Percentiles rank a stretch among this genome's conserved stretches.
phyloP scores from a whole-genome alignment of 2,888 invertebrate species.

The Melinopterus prodromus region DNA sequence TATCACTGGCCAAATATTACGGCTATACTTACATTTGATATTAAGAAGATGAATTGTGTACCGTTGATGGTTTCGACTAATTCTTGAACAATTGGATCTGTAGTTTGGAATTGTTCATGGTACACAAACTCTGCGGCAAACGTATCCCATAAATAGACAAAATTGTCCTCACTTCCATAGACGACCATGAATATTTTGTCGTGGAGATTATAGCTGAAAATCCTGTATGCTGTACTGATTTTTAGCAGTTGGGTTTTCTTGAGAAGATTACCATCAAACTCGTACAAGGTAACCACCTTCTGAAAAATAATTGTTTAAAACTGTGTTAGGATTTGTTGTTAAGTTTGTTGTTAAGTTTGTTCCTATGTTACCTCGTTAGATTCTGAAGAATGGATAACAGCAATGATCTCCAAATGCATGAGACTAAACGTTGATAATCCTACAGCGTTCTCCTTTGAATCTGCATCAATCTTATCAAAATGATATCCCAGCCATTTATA shows the following conservation, averaged over 20 bases:
- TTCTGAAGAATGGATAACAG: conserved; percentile 44
- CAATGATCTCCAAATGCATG: conserved; percentile 48
- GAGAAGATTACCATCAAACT: conserved; percentile 15
- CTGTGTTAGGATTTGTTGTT: not conserved
- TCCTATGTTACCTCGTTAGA: not conserved
- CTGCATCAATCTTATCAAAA: conserved; percentile 51
- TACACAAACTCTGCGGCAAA: conserved; percentile 13
- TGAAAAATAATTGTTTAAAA: not conserved
- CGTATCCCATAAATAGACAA: conserved; percentile 14
- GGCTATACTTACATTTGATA: not conserved
- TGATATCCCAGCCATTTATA: conserved; percentile 52
- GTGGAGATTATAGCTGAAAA: not conserved
- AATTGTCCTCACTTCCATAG: conserved; percentile 4
- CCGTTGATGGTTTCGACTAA: not conserved
- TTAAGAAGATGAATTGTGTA: not conserved
- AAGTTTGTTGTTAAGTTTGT: not conserved
- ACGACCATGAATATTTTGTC: not conserved
- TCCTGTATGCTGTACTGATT: not conserved
- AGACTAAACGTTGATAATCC: conserved; percentile 46
- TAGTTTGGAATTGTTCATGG: not conserved
- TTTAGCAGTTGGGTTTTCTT: conserved; percentile 9
- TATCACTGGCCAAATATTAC: not conserved
- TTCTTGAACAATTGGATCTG: not conserved
- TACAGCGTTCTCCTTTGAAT: conserved; percentile 37
- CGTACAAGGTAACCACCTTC: not conserved